Base-by-base conservation (phyloP, 2,888 invertebrate genomes). In the Coelinius sp. region DNA sequence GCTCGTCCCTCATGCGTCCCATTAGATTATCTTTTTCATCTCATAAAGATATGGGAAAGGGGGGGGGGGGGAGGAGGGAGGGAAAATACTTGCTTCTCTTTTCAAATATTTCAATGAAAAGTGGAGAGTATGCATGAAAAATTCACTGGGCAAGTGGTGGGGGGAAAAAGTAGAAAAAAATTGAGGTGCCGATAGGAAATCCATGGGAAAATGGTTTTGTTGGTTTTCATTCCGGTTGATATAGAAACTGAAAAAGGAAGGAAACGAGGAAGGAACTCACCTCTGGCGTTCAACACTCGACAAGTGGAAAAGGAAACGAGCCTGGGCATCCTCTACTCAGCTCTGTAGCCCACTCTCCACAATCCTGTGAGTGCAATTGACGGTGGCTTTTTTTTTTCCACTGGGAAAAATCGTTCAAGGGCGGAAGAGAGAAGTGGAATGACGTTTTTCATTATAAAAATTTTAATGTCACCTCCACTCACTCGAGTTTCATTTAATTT, bases 21-120 rank as follows among this genome's bases (percentile, higher is more conserved):
- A 59, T 59, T 22, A 35, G 20, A 59, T 12, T 14, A 20, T 31
- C 24, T 52, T 59, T 35, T 20, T 10, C 2, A 17, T 20, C 35
- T 31, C 35, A 4, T 17, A 8, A 31, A 59, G 10, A 31, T 27
- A 14, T n/a, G 6, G 20, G 12, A n/a, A 17, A 24, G 2, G 14
- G 24, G 8, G 22, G 20, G 8, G 7, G 7, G 22, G 44, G 24
- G 25, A 10, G 41, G n/a, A 17, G 41, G 7, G 10, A 20, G 63
- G 41, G 63, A 14, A 24, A 6, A 41, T 24, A 63, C 41, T 63
- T 63, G 41, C 25, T 71, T 44, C 22, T 41, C n/a, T 5, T n/a
- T 41, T 41, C 41, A n/a, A 63, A 66, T 66, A 66, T 71, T 71
- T 59, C 59, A 71, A 65, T 56, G 44, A 14, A 24, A 63, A 14